phyloP scores from a whole-genome alignment of 92 coral and sea anemone genomes.

The Palythoa heliodiscus region DNA sequence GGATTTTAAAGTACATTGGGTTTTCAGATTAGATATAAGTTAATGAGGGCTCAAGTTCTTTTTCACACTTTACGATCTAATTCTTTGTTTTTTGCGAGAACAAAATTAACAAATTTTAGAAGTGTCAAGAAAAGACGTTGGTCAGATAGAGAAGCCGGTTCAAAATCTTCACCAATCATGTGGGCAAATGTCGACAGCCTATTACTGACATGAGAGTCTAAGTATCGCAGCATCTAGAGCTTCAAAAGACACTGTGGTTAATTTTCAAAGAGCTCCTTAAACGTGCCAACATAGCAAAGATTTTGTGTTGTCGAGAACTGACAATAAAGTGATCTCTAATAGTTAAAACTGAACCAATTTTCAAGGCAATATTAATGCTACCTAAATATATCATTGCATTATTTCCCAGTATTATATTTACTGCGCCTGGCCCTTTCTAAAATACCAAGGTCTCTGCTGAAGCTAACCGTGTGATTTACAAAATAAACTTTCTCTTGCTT shows the following conservation, averaged over 20 bases:
- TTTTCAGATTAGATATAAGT: background rate
- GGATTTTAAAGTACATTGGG: background rate
- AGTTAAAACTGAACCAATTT: background rate
- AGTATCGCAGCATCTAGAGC: slow-evolving; percentile 7
- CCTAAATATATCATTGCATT: background rate
- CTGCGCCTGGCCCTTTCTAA: background rate
- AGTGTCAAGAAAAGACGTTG: slow-evolving; percentile 12
- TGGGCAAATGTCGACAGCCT: slow-evolving; percentile 20
- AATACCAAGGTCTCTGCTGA: background rate
- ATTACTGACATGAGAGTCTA: slow-evolving; percentile 28
- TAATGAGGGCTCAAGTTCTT: background rate
- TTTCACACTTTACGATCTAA: slow-evolving; percentile 19
- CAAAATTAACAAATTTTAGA: slow-evolving; percentile 28
- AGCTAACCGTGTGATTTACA: background rate
- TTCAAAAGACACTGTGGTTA: background rate
- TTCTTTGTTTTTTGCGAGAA: slow-evolving; percentile 23
- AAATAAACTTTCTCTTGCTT: slow-evolving; percentile 5
- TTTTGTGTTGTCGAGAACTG: slow-evolving; percentile 1
- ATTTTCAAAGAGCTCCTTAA: slow-evolving; percentile 16
- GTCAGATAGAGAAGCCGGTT: background rate
- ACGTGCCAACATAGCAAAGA: background rate
- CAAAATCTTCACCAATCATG: slow-evolving; percentile 7
- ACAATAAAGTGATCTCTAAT: background rate
- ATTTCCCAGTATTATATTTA: too few species aligned
- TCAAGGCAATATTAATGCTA: background rate